phyloP scores from a whole-genome alignment of 35 echinoderm and acorn worm species.

The Ophiothrix spiculata region DNA sequence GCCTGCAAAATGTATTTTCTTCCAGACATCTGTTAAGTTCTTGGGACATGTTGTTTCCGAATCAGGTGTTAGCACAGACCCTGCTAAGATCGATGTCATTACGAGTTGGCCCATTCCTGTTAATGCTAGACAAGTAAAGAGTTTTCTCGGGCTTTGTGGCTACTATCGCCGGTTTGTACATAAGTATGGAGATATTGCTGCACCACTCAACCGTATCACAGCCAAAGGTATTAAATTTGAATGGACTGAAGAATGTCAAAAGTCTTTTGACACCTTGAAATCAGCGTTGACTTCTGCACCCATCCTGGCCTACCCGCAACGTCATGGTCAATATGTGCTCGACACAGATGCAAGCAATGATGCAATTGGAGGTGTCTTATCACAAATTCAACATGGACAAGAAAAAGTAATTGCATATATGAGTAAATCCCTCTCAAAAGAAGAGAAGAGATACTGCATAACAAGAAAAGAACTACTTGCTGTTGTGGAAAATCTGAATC shows the following conservation, averaged over 20 bases:
- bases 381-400: conserved; percentile 27
- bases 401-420: conserved; percentile 49
- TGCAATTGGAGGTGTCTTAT: conserved; percentile 47
- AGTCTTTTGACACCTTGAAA: conserved; percentile 37
- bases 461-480: conserved; percentile 57
- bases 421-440: conserved; percentile 36
- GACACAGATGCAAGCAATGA: conserved; percentile 64
- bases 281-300: not conserved
- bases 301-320: conserved; percentile 26
- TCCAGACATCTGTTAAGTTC: conserved; percentile 5
- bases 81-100: conserved; percentile 32
- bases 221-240: conserved; percentile 29
- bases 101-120: conserved; percentile 26
- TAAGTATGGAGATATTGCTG: conserved; percentile 30
- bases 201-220: conserved; percentile 26
- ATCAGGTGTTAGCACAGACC: conserved; percentile 24
- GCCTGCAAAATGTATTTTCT: conserved; percentile 29
- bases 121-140: conserved; percentile 14
- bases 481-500: conserved; percentile 23
- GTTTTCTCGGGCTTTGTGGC: conserved; percentile 46
- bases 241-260: conserved; percentile 26
- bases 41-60: not conserved
- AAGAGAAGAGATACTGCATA: conserved; percentile 43
- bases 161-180: conserved; percentile 59
- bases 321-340: conserved; percentile 35